Evolutionary conservation across 2,888 invertebrate genomes (phyloP).

Genomic region (Teleogryllus oceanicus): DNA sequence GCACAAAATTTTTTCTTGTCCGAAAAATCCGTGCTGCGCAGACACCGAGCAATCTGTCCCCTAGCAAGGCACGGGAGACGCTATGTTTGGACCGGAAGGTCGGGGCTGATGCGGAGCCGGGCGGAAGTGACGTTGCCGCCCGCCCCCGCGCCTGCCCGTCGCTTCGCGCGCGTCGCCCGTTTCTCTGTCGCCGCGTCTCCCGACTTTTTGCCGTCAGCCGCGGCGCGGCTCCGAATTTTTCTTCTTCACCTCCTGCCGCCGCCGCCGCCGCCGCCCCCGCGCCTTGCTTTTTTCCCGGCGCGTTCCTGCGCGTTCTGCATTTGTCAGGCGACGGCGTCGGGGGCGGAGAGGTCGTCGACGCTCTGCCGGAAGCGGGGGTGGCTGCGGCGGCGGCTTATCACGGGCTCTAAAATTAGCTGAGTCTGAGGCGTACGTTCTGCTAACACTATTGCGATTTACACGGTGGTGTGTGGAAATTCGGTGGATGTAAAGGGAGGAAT

Average conservation of each 20-base stretch:
- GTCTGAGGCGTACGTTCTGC: neutral
- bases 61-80: no score
- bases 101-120: no score
- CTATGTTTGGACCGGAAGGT: no score
- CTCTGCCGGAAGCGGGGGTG: neutral
- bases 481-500: no score
- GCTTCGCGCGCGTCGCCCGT: neutral
- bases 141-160: neutral
- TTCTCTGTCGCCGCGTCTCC: neutral
- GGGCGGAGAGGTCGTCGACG: neutral
- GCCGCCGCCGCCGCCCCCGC: neutral
- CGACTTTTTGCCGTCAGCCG: neutral
- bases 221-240: neutral
- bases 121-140: neutral
- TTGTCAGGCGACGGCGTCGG: neutral
- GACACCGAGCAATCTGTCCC: no score
- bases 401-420: neutral
- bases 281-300: neutral
- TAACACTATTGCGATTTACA: no score
- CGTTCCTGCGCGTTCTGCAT: constrained; percentile 5
- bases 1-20: no score
- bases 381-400: neutral
- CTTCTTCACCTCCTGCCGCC: neutral
- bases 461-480: no score
- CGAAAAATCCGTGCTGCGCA: no score